Evolutionary conservation across 2,888 invertebrate genomes (phyloP).

Genomic region (Synanthedon formicaeformis): DNA sequence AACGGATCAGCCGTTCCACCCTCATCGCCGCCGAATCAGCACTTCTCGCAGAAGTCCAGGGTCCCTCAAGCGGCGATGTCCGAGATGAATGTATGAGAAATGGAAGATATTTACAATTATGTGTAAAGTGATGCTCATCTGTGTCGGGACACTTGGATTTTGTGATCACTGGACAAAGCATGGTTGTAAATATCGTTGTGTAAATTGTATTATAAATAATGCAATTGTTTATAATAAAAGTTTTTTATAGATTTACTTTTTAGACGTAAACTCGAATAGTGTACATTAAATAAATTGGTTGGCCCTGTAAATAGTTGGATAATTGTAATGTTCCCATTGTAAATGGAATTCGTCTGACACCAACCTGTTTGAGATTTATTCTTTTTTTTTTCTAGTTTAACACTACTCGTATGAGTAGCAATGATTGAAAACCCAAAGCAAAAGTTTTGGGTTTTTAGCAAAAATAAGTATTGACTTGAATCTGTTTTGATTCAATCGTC

Average conservation of each 20-base stretch:
- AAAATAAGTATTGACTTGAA: too few species aligned
- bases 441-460: too few species aligned
- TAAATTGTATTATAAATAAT: slow-evolving; percentile 26
- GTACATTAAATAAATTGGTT: slow-evolving; percentile 8
- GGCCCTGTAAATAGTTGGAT: slow-evolving; percentile 15
- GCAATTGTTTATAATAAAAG: slow-evolving; percentile 26
- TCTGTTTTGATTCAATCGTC: too few species aligned
- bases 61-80: slow-evolving; percentile 87
- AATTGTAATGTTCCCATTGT: slow-evolving; percentile 16
- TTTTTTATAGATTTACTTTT: slow-evolving; percentile 8
- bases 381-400: not conserved
- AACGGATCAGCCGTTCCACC: slow-evolving; percentile 44
- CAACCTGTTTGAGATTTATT: slow-evolving; percentile 1
- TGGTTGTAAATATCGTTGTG: slow-evolving; percentile 61
- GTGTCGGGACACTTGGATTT: slow-evolving; percentile 27
- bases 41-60: slow-evolving; percentile 65
- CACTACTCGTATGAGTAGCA: too few species aligned
- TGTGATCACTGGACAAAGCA: slow-evolving; percentile 41
- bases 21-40: slow-evolving; percentile 52
- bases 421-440: too few species aligned
- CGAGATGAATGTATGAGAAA: slow-evolving; percentile 90
- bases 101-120: slow-evolving; percentile 71
- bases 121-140: slow-evolving; percentile 50
- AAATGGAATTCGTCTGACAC: slow-evolving; percentile 15
- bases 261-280: not conserved